Percentiles rank a stretch among this genome's conserved stretches.
Evolutionary conservation across 2,888 invertebrate genomes (phyloP).

Genomic region (Drosophila neotestacea): DNA sequence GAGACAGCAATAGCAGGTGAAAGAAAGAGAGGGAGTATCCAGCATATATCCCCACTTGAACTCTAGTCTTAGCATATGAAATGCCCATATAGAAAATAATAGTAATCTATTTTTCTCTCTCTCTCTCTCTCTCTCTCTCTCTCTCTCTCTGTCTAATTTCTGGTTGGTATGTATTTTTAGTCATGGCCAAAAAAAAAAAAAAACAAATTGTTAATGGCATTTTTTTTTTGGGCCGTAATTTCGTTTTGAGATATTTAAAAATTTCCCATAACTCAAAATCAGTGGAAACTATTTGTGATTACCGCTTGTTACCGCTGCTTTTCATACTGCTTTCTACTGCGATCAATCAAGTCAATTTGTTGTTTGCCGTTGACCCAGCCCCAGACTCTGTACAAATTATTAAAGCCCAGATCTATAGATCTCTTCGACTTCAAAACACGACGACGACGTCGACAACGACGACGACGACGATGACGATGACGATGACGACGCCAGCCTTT

Average conservation of each 20-base stretch:
- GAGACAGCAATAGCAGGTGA: conserved; percentile 1
- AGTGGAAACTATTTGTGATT: conserved; percentile 83
- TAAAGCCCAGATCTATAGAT: conserved; percentile 34
- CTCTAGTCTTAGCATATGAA: conserved; percentile 57
- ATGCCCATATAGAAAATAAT: conserved; percentile 40
- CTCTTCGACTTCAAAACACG: conserved; percentile 1
- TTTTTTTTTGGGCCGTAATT: conserved; percentile 72
- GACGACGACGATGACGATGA: background rate
- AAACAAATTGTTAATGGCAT: conserved; percentile 77
- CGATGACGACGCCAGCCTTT: conserved; percentile 5
- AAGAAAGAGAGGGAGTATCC: conserved; percentile 16
- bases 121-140: conserved; percentile 5
- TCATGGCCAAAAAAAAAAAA: conserved; percentile 47
- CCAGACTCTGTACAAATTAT: conserved; percentile 57
- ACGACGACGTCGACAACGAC: conserved; percentile 2
- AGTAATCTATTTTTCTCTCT: conserved; percentile 44
- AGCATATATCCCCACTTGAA: conserved; percentile 42
- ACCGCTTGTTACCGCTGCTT: conserved; percentile 74
- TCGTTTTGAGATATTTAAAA: conserved; percentile 65
- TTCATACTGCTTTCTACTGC: conserved; percentile 73
- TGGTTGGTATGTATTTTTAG: conserved; percentile 42
- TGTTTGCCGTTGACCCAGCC: conserved; percentile 49
- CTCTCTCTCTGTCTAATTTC: background rate
- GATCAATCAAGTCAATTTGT: conserved; percentile 77
- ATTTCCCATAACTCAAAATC: conserved; percentile 83